Evolutionary conservation across 2,797 vertebrate species (phyloP), one percentile per base, ranked within the genome.

Genomic region (Enteromius paludinosus): DNA sequence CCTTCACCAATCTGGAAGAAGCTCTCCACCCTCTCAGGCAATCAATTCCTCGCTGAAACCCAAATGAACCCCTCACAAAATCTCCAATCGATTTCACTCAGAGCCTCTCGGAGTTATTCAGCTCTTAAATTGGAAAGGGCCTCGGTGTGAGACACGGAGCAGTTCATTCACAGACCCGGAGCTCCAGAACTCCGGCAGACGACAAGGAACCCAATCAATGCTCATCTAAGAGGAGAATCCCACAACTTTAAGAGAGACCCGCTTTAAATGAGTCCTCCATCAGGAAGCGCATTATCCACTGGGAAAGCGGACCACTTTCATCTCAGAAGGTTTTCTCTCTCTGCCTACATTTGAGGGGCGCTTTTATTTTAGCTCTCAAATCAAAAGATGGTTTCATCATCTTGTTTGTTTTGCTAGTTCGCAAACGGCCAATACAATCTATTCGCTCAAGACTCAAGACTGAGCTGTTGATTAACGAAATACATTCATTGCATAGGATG

Each of bases 181-280:
- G 56, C 15, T 64, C 54, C 35, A 25, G 54, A 61, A 62, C 65
- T 78, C 52, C 54, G 33, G 66, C 38, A 9, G 18, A 47, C 25
- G 23, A 69, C 52, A 9, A 38, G 8, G 8, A 62, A 76, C 30
- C 47, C 75, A 84, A 90, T 89, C 89, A 78, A 90, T 89, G 77
- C 79, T 84, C 82, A 88, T 87, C 84, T 88, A 49, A 59, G 66
- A 5, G n/a, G 80, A 87, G 61, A 84, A 86, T 45, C 83, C 59
- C 38, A 79, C 10, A 70, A 84, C 76, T 45, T 76, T 72, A 74
- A 83, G 59, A 64, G 65, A 68, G 38, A 59, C 35, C 35, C 5
- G 15, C 66, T 77, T 59, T 38, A n/a, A 41, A 49, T 20, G 70
- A 49, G 77, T 64, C 64, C 77, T 78, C 45, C n/a, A 41, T 79